These are phyloP conservation scores for Larimichthys polyactis DNA, from an alignment of 2,113 vertebrate genomes.

Conservation along the genomic window DNA sequence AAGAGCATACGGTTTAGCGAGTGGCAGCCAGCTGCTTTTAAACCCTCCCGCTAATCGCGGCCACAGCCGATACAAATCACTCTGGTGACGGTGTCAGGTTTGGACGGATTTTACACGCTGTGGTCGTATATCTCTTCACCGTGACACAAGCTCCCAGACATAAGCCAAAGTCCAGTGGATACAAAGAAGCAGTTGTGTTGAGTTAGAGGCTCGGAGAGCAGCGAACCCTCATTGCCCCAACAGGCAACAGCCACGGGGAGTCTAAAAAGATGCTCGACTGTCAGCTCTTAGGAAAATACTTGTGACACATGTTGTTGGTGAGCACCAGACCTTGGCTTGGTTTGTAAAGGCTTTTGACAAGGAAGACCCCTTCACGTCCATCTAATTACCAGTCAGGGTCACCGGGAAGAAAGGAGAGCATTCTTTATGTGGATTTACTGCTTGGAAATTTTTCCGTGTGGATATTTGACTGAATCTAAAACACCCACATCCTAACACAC, in stretches of 20 bases:
- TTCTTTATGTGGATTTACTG: conserved; percentile 69
- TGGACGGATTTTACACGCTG: conserved; percentile 2
- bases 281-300: conserved; percentile 52
- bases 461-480: conserved; percentile 61
- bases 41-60: conserved; percentile 67
- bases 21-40: conserved; percentile 70
- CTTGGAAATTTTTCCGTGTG: conserved; percentile 61
- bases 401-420: conserved; percentile 22
- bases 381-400: conserved; percentile 50
- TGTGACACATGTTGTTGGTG: conserved; percentile 64
- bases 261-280: conserved; percentile 49
- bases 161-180: conserved; percentile 47
- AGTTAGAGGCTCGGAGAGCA: conserved; percentile 20
- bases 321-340: conserved; percentile 57
- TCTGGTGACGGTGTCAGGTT: conserved; percentile 46
- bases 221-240: conserved; percentile 15
- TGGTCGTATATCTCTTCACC: conserved; percentile 19
- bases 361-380: conserved; percentile 1
- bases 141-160: conserved; percentile 23
- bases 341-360: conserved; percentile 21
- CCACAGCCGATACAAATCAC: conserved; percentile 58
- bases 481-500: conserved; percentile 18
- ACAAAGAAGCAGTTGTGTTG: conserved; percentile 60
- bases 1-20: conserved; percentile 65
- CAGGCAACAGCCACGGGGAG: conserved; percentile 40